Conservation (phyloP, 2,888 invertebrate genomes). For the Muscina levida region DNA sequence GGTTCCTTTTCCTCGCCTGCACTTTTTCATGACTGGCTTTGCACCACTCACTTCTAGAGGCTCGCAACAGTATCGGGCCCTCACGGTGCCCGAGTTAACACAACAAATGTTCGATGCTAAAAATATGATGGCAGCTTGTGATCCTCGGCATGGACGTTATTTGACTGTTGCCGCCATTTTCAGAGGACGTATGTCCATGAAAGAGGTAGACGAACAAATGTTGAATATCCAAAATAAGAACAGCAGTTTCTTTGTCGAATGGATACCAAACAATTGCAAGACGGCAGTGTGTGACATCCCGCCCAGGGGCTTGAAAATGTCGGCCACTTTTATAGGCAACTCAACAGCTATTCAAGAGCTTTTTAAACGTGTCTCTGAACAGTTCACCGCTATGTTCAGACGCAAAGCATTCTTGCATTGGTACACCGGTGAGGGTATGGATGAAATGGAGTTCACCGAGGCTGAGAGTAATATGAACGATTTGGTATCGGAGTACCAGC, state of each 20-base stretch:
- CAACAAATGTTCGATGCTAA: too few species aligned
- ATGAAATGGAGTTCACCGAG: too few species aligned
- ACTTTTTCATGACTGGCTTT: constrained; percentile 98
- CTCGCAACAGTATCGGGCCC: constrained; percentile 93
- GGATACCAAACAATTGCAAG: constrained; percentile 98
- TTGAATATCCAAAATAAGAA: constrained; percentile 97
- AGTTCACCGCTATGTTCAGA: constrained; percentile 97
- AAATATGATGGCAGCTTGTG: too few species aligned
- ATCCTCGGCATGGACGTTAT: too few species aligned
- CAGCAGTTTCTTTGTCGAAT: constrained; percentile 92
- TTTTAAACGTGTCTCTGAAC: constrained; percentile 94
- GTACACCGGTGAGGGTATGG: too few species aligned
- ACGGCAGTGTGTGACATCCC: constrained; percentile 96
- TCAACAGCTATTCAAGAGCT: constrained; percentile 95
- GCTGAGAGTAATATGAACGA: too few species aligned
- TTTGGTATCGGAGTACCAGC: constrained; percentile 76
- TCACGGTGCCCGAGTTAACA: constrained; percentile 96
- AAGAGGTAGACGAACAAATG: constrained; percentile 95
- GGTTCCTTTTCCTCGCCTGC: constrained; percentile 98
- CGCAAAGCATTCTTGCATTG: constrained; percentile 98
- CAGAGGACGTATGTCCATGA: constrained; percentile 96
- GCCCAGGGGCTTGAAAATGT: constrained; percentile 93
- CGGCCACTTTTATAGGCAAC: constrained; percentile 96
- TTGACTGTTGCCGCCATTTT: constrained; percentile 95
- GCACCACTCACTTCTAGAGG: constrained; percentile 95